Conservation (phyloP, 1,140 invertebrate genomes). For the Achroia grisella region DNA sequence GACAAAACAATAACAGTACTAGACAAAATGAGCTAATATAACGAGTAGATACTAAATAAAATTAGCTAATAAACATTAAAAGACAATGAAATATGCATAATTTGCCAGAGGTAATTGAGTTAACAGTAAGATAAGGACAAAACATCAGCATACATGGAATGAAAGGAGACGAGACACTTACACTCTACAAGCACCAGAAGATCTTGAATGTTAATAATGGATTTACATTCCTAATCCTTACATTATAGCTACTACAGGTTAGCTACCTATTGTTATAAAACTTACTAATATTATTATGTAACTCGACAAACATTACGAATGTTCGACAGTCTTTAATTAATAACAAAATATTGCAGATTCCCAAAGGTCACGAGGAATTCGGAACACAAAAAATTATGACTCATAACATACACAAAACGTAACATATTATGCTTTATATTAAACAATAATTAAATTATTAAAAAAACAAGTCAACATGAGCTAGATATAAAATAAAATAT, state of each 20-base stretch:
- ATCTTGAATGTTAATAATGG: slow-evolving; percentile 40
- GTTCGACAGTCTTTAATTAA: slow-evolving; percentile 2
- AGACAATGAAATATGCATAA: too few species aligned
- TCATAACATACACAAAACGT: slow-evolving; percentile 56
- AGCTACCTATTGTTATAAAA: slow-evolving; percentile 3
- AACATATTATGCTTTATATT: slow-evolving; percentile 57
- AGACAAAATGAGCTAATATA: slow-evolving; percentile 1
- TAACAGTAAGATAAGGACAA: slow-evolving; percentile 17
- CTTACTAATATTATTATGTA: slow-evolving; percentile 7
- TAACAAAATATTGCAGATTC: slow-evolving; percentile 65
- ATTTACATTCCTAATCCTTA: slow-evolving; percentile 7
- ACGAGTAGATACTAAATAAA: not conserved
- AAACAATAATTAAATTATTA: slow-evolving; percentile 64
- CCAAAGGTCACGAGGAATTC: slow-evolving; percentile 42
- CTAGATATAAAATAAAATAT: slow-evolving; percentile 67
- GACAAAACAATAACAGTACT: slow-evolving; percentile 14
- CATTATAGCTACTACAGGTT: slow-evolving; percentile 14
- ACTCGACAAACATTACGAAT: slow-evolving; percentile 15
- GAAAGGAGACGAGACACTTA: slow-evolving; percentile 50
- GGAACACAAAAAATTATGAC: slow-evolving; percentile 38
- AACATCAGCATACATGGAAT: slow-evolving; percentile 53
- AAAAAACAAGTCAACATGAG: slow-evolving; percentile 58
- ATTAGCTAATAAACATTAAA: not conserved
- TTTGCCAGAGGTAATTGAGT: not conserved
- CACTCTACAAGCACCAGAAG: slow-evolving; percentile 63